Evolutionary conservation across 2,888 invertebrate genomes (phyloP).

Genomic region (Melipona bicolor): DNA sequence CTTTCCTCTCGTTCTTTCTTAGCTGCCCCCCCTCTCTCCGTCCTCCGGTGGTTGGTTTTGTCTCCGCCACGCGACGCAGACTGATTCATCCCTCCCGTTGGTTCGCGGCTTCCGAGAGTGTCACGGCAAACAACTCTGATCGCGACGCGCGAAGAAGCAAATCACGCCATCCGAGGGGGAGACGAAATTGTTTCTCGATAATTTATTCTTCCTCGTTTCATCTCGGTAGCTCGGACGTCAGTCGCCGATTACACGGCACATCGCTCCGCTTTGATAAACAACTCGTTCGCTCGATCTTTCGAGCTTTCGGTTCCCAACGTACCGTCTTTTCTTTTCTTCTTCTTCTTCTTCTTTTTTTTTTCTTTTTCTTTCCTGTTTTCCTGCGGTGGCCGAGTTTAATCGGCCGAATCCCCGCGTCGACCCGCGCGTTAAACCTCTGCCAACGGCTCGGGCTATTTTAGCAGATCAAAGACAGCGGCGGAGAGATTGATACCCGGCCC

Average conservation of each 20-base stretch:
- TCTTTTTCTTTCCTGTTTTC: constrained; percentile 10
- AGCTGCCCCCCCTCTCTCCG: neutral
- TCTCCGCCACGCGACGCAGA: constrained; percentile 18
- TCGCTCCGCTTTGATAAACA: neutral
- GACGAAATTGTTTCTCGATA: constrained; percentile 7
- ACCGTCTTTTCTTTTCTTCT: neutral
- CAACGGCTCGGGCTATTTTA: constrained; percentile 74
- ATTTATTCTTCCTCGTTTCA: neutral
- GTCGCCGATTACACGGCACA: neutral
- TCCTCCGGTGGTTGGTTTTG: constrained; percentile 24
- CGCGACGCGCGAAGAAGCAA: constrained; percentile 12
- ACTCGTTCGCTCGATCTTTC: neutral
- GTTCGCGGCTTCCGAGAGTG: constrained; percentile 38
- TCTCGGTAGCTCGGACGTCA: neutral
- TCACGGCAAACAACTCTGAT: neutral
- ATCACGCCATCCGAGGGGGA: neutral
- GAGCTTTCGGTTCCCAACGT: too few species aligned
- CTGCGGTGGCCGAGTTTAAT: constrained; percentile 66
- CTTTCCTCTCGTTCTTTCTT: constrained; percentile 50
- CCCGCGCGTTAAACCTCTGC: constrained; percentile 62
- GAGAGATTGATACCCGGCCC: constrained; percentile 78
- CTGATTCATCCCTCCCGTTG: constrained; percentile 31
- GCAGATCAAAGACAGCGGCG: constrained; percentile 78
- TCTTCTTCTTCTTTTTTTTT: too few species aligned
- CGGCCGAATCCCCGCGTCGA: constrained; percentile 65